A percentile compares a stretch with the other conserved stretches of the same genome.
Conservation (phyloP, 2,888 invertebrate species). For the Drosophila testacea region DNA sequence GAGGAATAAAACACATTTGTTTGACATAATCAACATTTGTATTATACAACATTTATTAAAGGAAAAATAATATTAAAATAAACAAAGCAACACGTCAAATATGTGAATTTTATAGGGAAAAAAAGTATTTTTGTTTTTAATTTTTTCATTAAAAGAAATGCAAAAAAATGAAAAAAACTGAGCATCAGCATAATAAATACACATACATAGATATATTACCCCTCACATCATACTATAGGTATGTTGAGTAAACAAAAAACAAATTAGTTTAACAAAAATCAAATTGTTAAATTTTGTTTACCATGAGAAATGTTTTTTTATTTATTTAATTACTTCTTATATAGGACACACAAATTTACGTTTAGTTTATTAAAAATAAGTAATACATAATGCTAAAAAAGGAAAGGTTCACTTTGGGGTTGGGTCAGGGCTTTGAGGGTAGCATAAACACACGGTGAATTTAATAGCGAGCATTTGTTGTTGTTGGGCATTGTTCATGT, state of each 20-base stretch:
- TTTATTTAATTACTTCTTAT: slow-evolving; percentile 3
- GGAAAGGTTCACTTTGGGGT: slow-evolving; percentile 22
- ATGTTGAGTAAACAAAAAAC: slow-evolving; percentile 31
- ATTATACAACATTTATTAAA: slow-evolving; percentile 37
- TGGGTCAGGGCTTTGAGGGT: not conserved
- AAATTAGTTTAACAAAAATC: slow-evolving; percentile 35
- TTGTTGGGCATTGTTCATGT: slow-evolving; percentile 17
- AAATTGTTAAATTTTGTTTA: slow-evolving; percentile 22
- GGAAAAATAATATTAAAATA: slow-evolving; percentile 1
- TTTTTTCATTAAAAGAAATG: slow-evolving; percentile 27
- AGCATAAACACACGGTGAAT: slow-evolving; percentile 55
- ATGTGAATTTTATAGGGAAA: slow-evolving; percentile 9
- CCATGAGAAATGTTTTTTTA: slow-evolving; percentile 23
- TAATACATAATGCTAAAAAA: slow-evolving; percentile 66
- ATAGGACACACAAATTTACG: slow-evolving; percentile 53
- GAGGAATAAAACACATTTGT: slow-evolving; percentile 49
- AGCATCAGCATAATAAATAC: slow-evolving; percentile 58
- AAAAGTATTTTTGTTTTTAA: not conserved
- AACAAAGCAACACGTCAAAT: slow-evolving; percentile 13
- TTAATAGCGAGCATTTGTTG: slow-evolving; percentile 50
- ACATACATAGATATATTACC: slow-evolving; percentile 49
- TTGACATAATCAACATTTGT: slow-evolving; percentile 24
- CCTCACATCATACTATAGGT: slow-evolving; percentile 9
- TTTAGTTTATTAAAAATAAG: slow-evolving; percentile 40
- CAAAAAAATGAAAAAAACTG: slow-evolving; percentile 54